A percentile compares a stretch with the other conserved stretches of the same genome.
Evolutionary conservation across 2,797 vertebrate genomes (phyloP).

Genomic region (Megaceryle alcyon): DNA sequence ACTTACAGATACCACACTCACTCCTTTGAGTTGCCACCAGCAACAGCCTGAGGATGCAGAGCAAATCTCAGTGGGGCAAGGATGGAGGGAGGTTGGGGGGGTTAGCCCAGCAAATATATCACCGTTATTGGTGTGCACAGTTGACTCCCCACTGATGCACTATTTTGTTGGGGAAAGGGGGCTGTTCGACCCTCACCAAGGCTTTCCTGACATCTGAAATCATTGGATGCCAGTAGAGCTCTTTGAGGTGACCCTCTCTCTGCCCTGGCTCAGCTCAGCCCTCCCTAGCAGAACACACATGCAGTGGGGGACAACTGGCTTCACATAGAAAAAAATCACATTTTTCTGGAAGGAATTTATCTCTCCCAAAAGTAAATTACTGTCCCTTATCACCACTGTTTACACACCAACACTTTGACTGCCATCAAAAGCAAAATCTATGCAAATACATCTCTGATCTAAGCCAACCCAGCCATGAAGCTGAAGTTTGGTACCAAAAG

Average conservation of each 20-base stretch:
- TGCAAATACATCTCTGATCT: not conserved
- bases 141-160: not conserved
- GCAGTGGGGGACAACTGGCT: not conserved
- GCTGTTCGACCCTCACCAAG: not conserved
- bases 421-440: not conserved
- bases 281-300: not conserved
- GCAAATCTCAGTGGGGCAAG: accelerated
- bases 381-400: accelerated
- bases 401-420: not conserved
- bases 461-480: not conserved
- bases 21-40: not conserved
- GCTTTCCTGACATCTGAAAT: not conserved
- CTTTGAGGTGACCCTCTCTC: not conserved
- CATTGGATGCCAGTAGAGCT: not conserved
- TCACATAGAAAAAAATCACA: accelerated
- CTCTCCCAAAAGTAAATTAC: not conserved
- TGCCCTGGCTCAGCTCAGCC: not conserved
- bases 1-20: accelerated
- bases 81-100: not conserved
- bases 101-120: not conserved
- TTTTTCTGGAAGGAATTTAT: not conserved
- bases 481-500: not conserved
- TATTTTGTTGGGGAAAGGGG: not conserved
- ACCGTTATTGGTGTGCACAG: accelerated
- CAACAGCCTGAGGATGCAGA: not conserved